Evolutionary conservation across 2,113 vertebrate species (phyloP).

Genomic region (Stictonetta naevosa): DNA sequence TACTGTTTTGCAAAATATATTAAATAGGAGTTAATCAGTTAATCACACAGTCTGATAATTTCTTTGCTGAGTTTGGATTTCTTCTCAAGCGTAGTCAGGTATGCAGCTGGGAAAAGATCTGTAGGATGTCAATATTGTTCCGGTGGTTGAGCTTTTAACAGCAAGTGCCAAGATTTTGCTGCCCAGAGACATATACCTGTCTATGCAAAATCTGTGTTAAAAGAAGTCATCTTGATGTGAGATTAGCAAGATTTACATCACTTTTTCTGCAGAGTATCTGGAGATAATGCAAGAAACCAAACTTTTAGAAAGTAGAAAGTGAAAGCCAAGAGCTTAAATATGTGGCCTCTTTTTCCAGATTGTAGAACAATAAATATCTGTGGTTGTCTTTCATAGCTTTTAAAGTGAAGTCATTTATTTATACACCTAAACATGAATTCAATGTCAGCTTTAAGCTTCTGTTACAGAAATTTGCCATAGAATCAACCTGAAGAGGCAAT

Average conservation of each 20-base stretch:
- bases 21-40: neutral
- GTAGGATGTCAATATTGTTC: neutral
- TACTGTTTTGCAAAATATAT: neutral
- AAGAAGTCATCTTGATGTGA: neutral
- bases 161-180: neutral
- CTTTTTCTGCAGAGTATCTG: neutral
- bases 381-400: neutral
- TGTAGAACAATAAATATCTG: neutral
- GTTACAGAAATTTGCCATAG: neutral
- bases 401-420: neutral
- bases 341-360: neutral
- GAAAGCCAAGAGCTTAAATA: neutral
- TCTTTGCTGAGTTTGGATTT: neutral
- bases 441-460: neutral
- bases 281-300: neutral
- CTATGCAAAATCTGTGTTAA: neutral
- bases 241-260: neutral
- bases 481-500: conserved; percentile 22
- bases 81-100: neutral
- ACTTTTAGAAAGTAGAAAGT: neutral
- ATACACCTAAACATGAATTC: neutral
- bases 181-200: neutral
- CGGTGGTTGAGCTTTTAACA: conserved; percentile 42
- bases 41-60: neutral
- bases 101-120: neutral